Percentiles rank a stretch among this genome's conserved stretches.
Conservation (phyloP, 2,797 vertebrate species). For the Glyptemys insculpta region DNA sequence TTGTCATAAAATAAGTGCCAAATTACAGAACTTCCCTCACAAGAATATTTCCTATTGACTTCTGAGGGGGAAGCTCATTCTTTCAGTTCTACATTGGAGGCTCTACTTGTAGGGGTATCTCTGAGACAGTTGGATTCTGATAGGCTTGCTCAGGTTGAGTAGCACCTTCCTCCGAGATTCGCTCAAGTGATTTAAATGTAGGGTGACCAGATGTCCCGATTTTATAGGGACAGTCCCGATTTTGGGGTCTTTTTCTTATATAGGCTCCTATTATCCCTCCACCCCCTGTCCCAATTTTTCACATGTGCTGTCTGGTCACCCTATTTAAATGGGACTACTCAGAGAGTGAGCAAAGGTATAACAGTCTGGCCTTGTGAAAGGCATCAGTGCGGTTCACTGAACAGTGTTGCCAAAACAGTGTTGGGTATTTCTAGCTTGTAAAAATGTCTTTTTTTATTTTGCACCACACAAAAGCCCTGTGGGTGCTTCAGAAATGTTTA, state of each 20-base stretch:
- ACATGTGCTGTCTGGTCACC: too few species aligned
- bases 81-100: not conserved
- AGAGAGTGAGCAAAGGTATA: too few species aligned
- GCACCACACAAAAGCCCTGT: not conserved
- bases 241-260: too few species aligned
- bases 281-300: too few species aligned
- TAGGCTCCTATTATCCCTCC: too few species aligned
- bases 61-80: not conserved
- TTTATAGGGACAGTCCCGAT: too few species aligned
- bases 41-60: not conserved
- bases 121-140: not conserved
- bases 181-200: not conserved
- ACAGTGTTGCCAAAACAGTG: not conserved
- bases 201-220: too few species aligned
- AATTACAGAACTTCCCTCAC: not conserved
- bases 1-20: not conserved
- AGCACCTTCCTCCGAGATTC: not conserved
- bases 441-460: not conserved
- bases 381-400: not conserved
- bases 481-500: not conserved
- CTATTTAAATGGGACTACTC: too few species aligned
- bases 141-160: rapidly evolving
- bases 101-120: not conserved
- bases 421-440: not conserved
- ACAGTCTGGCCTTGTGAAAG: rapidly evolving